Conservation (phyloP, 2,888 invertebrate species). For the Tetramorium bicarinatum region DNA sequence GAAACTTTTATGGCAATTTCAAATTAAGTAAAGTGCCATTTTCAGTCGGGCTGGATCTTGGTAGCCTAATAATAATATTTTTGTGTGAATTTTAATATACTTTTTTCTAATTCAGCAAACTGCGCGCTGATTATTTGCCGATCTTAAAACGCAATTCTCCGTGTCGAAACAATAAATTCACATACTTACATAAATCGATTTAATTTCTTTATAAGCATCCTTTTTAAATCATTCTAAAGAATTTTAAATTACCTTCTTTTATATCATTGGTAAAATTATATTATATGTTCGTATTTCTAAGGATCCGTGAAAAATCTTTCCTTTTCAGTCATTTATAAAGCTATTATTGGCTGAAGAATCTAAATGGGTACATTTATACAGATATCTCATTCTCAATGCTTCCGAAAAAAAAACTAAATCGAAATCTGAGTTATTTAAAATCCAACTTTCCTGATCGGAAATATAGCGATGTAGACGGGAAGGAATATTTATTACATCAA, state of each 20-base stretch:
- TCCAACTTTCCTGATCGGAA: conserved; percentile 4
- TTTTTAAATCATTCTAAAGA: too few species aligned
- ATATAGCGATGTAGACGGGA: background rate
- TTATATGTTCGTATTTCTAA: background rate
- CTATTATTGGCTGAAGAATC: background rate
- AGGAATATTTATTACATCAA: conserved; percentile 13
- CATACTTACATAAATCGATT: too few species aligned
- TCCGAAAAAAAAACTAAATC: background rate
- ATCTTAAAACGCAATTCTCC: too few species aligned
- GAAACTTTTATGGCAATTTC: background rate
- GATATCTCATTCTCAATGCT: background rate
- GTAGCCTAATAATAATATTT: too few species aligned
- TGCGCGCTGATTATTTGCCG: too few species aligned
- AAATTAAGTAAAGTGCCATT: background rate
- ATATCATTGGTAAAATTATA: background rate
- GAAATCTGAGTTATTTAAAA: background rate
- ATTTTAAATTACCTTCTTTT: background rate
- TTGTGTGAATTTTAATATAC: too few species aligned
- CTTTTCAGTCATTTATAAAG: conserved; percentile 6
- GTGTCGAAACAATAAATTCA: too few species aligned
- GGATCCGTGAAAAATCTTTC: background rate
- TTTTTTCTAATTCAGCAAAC: too few species aligned
- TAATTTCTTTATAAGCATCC: too few species aligned
- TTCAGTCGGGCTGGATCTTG: too few species aligned
- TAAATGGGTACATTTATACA: background rate